Evolutionary conservation across 2,113 vertebrate genomes (phyloP), one percentile per base, ranked within the genome.

Genomic region (Limnothrissa miodon): DNA sequence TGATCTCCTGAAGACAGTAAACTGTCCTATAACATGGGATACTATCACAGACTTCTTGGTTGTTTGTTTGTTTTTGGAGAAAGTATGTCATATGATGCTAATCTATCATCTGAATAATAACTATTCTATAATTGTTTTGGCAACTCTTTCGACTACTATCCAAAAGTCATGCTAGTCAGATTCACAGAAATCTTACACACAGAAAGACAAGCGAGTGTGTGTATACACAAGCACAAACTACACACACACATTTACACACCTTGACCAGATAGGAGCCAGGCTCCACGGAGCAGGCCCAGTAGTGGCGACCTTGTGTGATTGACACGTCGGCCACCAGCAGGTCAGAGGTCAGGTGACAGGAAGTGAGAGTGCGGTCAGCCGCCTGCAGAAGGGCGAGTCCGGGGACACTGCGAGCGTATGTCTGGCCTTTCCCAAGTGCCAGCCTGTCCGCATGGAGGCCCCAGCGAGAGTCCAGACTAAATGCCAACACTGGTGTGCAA

Each of bases 261-360:
- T 99, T 98, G 25, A 99, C 97, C 93, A 99, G 92, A 90, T 98
- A 99, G 83, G 97, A 99, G 25, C 96, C 96, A 23, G 98, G 97
- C 86, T 99, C 97, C 86, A 99, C 97, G 0, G 96, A 97, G 86
- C 97, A 99, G 39, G 97, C 97, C 98, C 98, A 99, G 93, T 99
- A 99, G 93, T 97, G 98, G 88, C 95, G 94, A 84, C 98, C 98
- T 84, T 99, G 95, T 9, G 96, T 96, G 90, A 99, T 92, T 9
- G 97, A 95, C 92, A 98, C 90, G 0, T 94, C 93, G 0, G 3
- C 97, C 94, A 8, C 97, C 93, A 84, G 96, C 90, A 99, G 93
- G 86, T 99, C 98, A 48, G 97, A 96, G 8, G 97, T 97, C 88
- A 99, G 92, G 88, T 99, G 96, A 85, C 97, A 99, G 74, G 97